phyloP scores from a whole-genome alignment of 2,888 invertebrate species.

The Plemyria rubiginata region DNA sequence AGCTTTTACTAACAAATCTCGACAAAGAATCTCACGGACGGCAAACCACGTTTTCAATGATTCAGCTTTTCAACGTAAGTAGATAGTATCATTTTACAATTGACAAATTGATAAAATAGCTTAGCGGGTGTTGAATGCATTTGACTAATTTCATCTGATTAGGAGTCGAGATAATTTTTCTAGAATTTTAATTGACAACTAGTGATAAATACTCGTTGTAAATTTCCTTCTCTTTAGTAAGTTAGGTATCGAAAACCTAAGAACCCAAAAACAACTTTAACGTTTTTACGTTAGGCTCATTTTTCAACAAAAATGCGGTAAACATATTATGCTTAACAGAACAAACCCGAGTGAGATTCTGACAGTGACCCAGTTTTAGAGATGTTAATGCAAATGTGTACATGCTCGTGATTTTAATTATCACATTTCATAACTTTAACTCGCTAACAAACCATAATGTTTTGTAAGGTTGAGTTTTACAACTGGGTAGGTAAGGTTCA shows the following conservation, averaged over 20 bases:
- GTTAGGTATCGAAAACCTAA: background rate
- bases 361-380: slow-evolving; percentile 20
- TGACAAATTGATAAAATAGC: slow-evolving; percentile 14
- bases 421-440: slow-evolving; percentile 24
- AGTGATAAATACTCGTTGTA: background rate
- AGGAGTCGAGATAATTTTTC: slow-evolving; percentile 4
- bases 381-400: slow-evolving; percentile 33
- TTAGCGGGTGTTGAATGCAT: slow-evolving; percentile 11
- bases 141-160: slow-evolving; percentile 21
- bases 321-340: too few relatives aligned
- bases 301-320: too few relatives aligned
- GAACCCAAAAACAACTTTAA: background rate
- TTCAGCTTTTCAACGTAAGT: slow-evolving; percentile 13
- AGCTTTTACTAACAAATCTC: slow-evolving; percentile 52
- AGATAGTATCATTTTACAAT: slow-evolving; percentile 34
- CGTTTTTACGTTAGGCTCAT: too few relatives aligned
- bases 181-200: slow-evolving; percentile 6
- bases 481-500: background rate
- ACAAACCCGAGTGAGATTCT: slow-evolving; percentile 17
- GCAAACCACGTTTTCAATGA: slow-evolving; percentile 25
- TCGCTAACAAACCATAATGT: slow-evolving; percentile 19
- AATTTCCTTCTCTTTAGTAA: background rate
- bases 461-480: slow-evolving; percentile 20
- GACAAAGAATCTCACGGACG: slow-evolving; percentile 36
- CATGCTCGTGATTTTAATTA: slow-evolving; percentile 24